phyloP scores from a whole-genome alignment of 2,113 vertebrate genomes.

The Stegastes partitus region DNA sequence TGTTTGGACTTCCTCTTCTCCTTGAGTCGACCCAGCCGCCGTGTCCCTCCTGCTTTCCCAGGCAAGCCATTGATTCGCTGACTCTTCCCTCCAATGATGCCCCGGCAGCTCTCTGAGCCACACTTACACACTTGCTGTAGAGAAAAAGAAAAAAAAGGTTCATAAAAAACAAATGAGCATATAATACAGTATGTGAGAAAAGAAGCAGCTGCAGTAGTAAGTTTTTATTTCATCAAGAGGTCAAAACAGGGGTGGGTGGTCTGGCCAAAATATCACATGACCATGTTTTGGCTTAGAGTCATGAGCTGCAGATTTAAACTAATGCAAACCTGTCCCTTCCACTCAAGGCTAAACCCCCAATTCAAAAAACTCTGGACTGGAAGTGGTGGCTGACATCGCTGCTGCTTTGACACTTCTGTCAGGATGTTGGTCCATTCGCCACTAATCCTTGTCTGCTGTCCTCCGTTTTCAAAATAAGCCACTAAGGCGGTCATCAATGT shows the following conservation, averaged over 20 bases:
- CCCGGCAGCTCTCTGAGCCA: slow-evolving; percentile 95
- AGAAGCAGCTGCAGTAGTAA: neutral
- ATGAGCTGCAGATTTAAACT: too few species aligned
- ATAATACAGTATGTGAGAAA: neutral
- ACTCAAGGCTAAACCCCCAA: too few species aligned
- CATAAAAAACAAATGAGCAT: neutral
- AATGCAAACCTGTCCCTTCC: too few species aligned
- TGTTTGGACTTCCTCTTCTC: slow-evolving; percentile 99
- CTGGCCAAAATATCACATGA: too few species aligned
- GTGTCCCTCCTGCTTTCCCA: slow-evolving; percentile 86
- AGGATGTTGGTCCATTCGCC: too few species aligned
- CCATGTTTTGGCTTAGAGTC: too few species aligned
- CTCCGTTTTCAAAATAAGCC: too few species aligned
- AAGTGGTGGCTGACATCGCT: too few species aligned
- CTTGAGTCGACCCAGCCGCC: slow-evolving; percentile 91
- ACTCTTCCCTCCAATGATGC: slow-evolving; percentile 98
- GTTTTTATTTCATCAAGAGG: neutral
- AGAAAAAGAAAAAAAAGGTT: neutral
- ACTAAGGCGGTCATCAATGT: too few species aligned
- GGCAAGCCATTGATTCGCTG: slow-evolving; percentile 93
- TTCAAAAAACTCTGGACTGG: too few species aligned
- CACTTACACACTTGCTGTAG: slow-evolving; percentile 95
- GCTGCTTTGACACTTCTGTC: too few species aligned
- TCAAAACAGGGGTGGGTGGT: neutral
- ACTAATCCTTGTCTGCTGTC: too few species aligned